Conservation (phyloP, 2,797 vertebrate species). For the Karalla daura region DNA sequence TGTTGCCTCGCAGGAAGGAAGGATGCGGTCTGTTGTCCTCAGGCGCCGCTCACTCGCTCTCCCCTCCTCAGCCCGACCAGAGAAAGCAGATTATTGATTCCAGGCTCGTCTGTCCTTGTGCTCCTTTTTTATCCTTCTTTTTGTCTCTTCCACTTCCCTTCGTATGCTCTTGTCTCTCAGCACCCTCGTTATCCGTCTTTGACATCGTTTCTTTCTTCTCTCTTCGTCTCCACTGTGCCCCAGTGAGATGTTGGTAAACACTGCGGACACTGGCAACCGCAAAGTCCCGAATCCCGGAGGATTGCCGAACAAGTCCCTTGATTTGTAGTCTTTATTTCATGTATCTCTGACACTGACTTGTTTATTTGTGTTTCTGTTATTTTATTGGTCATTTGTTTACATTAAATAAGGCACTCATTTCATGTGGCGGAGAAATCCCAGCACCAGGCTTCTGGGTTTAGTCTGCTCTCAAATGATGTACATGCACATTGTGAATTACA, state of each 20-base stretch:
- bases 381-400: conserved; percentile 58
- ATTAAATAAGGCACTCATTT: conserved; percentile 58
- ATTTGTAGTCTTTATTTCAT: conserved; percentile 49
- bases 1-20: conserved; percentile 87
- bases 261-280: conserved; percentile 72
- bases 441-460: conserved; percentile 75
- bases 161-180: conserved; percentile 38
- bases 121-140: conserved; percentile 39
- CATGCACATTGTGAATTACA: conserved; percentile 70
- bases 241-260: conserved; percentile 82
- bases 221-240: conserved; percentile 30
- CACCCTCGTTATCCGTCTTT: conserved; percentile 57
- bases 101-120: conserved; percentile 76
- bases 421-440: conserved; percentile 65
- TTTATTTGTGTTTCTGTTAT: conserved; percentile 69
- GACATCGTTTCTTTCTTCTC: conserved; percentile 47
- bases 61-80: conserved; percentile 60
- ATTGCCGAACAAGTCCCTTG: conserved; percentile 35
- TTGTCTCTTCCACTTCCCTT: conserved; percentile 51
- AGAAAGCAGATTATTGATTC: conserved; percentile 88
- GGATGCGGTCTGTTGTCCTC: conserved; percentile 89
- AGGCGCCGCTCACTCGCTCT: conserved; percentile 75
- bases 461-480: conserved; percentile 74
- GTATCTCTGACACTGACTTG: conserved; percentile 57
- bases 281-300: conserved; percentile 38